Conservation (phyloP, 2,797 vertebrate species). For the Allobates femoralis region DNA sequence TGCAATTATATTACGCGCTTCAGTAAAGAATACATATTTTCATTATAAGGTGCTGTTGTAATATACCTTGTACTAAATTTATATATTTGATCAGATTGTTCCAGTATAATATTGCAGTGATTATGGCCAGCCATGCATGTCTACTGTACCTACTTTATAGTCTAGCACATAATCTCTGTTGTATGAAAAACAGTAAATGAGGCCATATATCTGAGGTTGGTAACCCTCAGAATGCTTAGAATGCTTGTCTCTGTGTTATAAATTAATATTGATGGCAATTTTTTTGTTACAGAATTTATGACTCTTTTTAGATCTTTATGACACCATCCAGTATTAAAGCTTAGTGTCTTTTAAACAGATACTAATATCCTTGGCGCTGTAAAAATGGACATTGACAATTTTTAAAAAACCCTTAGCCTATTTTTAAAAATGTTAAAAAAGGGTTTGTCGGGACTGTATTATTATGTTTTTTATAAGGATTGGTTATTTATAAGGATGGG, state of each 20-base stretch:
- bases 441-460: too few relatives aligned
- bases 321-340: not conserved
- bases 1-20: constrained; percentile 7
- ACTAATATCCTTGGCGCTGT: too few relatives aligned
- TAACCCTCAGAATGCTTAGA: not conserved
- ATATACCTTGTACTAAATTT: not conserved
- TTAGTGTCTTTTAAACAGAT: not conserved
- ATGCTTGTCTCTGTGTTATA: not conserved
- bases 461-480: too few relatives aligned
- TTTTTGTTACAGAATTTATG: not conserved
- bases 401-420: too few relatives aligned
- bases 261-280: not conserved
- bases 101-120: not conserved
- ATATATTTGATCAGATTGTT: constrained; percentile 8
- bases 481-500: too few relatives aligned
- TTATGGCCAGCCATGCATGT: not conserved
- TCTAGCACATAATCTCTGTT: not conserved
- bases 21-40: constrained; percentile 3
- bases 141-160: not conserved
- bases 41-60: not conserved
- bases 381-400: too few relatives aligned
- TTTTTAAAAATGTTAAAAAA: too few relatives aligned
- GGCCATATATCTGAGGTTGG: not conserved
- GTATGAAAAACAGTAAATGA: not conserved
- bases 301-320: not conserved